A percentile compares a stretch with the other conserved stretches of the same genome.
Conservation (phyloP, 2,888 invertebrate species). For the Octonoba sinensis region DNA sequence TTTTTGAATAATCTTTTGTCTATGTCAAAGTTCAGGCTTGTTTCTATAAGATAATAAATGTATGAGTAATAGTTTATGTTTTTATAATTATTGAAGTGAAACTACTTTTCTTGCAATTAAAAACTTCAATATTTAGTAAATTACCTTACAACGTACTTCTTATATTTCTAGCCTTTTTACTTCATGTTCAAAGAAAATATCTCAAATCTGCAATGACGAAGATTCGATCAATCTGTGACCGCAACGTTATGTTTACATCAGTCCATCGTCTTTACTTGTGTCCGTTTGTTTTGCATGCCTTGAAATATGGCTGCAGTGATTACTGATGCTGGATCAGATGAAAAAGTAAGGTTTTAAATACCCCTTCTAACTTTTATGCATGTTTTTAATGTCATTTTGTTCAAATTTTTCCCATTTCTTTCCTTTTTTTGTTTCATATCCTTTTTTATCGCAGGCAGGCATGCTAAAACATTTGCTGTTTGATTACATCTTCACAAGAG, state of each 20-base stretch:
- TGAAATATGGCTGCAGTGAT: conserved; percentile 55
- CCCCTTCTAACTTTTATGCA: conserved; percentile 8
- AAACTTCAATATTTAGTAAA: too few species aligned
- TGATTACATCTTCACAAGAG: conserved; percentile 65
- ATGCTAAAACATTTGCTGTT: conserved; percentile 63
- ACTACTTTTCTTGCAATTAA: too few species aligned
- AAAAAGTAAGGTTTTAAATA: conserved; percentile 42
- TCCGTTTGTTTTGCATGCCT: conserved; percentile 49
- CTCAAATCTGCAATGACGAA: too few species aligned
- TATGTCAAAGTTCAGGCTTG: too few species aligned
- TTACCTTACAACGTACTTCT: too few species aligned
- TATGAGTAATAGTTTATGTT: too few species aligned
- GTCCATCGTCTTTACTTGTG: conserved; percentile 5
- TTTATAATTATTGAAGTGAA: too few species aligned
- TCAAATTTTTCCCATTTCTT: conserved; percentile 34
- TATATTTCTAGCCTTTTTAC: too few species aligned
- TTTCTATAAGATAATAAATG: too few species aligned
- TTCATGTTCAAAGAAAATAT: too few species aligned
- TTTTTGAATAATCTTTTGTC: too few species aligned
- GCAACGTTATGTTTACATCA: conserved; percentile 46
- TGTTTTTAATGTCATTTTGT: conserved; percentile 27
- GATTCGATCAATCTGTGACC: neutral
- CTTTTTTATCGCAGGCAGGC: conserved; percentile 62
- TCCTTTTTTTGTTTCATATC: conserved; percentile 47
- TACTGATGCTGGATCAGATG: conserved; percentile 49